Evolutionary conservation across 2,113 vertebrate species (phyloP).

Genomic region (Desmodus rotundus): DNA sequence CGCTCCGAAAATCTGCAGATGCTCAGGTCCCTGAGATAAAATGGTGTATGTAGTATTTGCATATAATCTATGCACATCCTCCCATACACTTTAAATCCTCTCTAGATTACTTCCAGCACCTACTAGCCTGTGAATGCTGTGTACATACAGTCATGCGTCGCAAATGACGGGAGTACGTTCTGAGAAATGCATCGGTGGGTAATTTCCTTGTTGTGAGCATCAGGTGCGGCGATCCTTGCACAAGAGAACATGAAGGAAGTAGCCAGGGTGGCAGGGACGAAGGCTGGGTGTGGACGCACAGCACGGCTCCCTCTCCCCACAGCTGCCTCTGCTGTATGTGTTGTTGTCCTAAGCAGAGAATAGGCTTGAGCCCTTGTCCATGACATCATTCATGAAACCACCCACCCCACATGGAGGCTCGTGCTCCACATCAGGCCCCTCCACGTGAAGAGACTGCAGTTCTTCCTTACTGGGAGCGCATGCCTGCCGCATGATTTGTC

Average conservation of each 20-base stretch:
- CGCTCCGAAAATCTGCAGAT: not conserved
- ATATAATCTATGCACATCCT: not conserved
- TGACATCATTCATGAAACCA: no score
- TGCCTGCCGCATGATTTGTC: not conserved
- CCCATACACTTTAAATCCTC: no score
- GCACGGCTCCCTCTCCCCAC: not conserved
- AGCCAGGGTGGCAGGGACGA: not conserved
- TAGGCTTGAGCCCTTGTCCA: accelerated
- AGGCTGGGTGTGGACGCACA: not conserved
- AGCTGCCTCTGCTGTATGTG: not conserved
- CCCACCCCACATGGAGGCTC: not conserved
- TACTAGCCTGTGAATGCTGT: no score
- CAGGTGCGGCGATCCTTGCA: accelerated
- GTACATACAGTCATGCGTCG: no score
- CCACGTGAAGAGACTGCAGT: not conserved
- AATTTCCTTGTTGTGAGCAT: not conserved
- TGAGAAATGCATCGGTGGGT: no score
- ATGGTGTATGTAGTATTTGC: not conserved
- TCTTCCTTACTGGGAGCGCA: no score
- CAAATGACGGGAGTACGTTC: no score
- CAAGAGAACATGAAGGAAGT: not conserved
- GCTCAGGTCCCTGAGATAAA: not conserved
- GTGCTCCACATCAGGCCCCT: not conserved
- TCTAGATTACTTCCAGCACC: no score
- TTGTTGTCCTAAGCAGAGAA: not conserved